A percentile compares a stretch with the other conserved stretches of the same genome.
Conservation (phyloP, 2,113 vertebrate species). For the Oryzias celebensis region DNA sequence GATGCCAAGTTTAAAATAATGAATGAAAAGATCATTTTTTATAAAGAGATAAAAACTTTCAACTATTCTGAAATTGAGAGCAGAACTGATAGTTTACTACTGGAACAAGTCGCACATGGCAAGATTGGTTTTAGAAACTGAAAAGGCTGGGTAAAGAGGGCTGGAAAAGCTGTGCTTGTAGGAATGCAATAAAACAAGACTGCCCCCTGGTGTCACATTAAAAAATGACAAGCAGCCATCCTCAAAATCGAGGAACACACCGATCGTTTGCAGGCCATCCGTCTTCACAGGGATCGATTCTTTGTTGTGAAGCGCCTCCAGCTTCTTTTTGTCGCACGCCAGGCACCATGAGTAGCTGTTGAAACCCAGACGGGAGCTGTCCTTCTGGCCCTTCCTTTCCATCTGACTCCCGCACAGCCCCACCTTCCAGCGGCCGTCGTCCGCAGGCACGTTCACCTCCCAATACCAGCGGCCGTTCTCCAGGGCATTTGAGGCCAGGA, state of each 20-base stretch:
- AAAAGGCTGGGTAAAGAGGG: slow-evolving; percentile 77
- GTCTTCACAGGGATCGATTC: slow-evolving; percentile 44
- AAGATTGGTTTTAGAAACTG: slow-evolving; percentile 75
- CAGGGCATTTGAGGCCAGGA: slow-evolving; percentile 58
- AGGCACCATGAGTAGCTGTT: slow-evolving; percentile 79
- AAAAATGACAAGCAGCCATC: slow-evolving; percentile 77
- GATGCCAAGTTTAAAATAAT: neutral
- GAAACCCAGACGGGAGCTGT: slow-evolving; percentile 76
- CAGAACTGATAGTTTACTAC: neutral
- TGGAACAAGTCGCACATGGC: slow-evolving; percentile 67
- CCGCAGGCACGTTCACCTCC: slow-evolving; percentile 72
- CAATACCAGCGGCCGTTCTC: slow-evolving; percentile 71
- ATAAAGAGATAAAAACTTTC: slow-evolving; percentile 27
- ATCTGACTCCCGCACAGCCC: slow-evolving; percentile 74
- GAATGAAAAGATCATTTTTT: neutral
- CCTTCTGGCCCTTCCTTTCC: slow-evolving; percentile 76
- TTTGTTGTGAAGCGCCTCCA: slow-evolving; percentile 77
- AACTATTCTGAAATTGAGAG: neutral
- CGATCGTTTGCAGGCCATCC: slow-evolving; percentile 59
- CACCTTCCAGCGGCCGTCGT: slow-evolving; percentile 80
- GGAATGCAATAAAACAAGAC: slow-evolving; percentile 68
- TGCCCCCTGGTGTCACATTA: slow-evolving; percentile 70
- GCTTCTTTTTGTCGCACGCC: slow-evolving; percentile 65
- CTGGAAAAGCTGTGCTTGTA: slow-evolving; percentile 68
- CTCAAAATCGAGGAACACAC: slow-evolving; percentile 74